Conservation (phyloP, 2,113 vertebrate genomes). For the Nycticryphes semicollaris region DNA sequence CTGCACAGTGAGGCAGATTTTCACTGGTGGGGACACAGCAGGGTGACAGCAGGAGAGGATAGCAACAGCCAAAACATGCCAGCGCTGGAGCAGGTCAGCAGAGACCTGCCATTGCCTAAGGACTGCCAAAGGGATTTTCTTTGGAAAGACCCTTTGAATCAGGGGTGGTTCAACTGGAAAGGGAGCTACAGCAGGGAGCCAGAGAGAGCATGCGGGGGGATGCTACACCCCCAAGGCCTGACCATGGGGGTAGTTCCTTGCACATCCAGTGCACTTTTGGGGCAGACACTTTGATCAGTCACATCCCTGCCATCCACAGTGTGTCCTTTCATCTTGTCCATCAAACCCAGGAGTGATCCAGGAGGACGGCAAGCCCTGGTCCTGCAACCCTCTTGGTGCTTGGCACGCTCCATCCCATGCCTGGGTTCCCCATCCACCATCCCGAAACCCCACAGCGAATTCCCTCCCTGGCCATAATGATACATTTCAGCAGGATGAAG, state of each 20-base stretch:
- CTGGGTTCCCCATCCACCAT: not conserved
- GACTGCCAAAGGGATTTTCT: not conserved
- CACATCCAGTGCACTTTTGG: fast-evolving
- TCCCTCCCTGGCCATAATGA: not conserved
- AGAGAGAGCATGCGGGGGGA: fast-evolving
- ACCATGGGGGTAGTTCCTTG: not conserved
- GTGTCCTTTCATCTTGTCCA: not conserved
- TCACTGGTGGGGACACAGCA: not conserved
- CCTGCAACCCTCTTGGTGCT: not conserved
- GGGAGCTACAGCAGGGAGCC: not conserved
- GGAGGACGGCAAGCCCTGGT: not conserved
- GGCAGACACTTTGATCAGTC: not conserved
- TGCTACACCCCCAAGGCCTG: not conserved
- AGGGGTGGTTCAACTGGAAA: not conserved
- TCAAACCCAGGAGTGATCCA: not conserved
- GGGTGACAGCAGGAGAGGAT: not conserved
- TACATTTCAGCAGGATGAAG: conserved; percentile 4
- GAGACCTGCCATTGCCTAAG: not conserved
- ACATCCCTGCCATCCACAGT: not conserved
- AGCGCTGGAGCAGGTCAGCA: not conserved
- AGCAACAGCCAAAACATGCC: not conserved
- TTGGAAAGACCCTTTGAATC: not conserved
- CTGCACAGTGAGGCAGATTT: not conserved
- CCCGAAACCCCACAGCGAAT: not conserved
- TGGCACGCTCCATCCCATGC: fast-evolving